Percentiles rank a stretch among this genome's conserved stretches.
These are phyloP conservation scores for Megaustenia siamemsis DNA, from an alignment of 2,888 invertebrate species.

Conservation along the genomic window DNA sequence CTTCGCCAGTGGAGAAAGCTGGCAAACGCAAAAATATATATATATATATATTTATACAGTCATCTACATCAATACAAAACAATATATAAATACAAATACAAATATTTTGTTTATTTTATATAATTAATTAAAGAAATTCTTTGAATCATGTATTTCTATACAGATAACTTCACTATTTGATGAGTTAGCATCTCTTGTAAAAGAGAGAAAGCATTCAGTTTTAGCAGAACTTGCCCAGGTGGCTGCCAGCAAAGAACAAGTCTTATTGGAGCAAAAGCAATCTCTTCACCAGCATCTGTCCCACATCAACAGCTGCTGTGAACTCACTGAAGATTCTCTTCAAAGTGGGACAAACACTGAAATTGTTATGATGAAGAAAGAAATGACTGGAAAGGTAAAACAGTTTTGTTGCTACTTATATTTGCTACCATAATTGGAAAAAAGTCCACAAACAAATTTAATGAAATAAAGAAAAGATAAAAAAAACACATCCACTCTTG, in stretches of 20 bases:
- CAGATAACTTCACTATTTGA: slow-evolving; percentile 78
- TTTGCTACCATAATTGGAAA: background rate
- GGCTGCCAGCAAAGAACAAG: slow-evolving; percentile 76
- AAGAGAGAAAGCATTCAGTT: slow-evolving; percentile 75
- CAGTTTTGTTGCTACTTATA: background rate
- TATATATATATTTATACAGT: no score
- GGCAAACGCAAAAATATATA: no score
- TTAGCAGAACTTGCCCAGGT: slow-evolving; percentile 76
- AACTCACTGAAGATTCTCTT: slow-evolving; percentile 81
- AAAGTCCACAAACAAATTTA: no score
- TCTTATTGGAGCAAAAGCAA: slow-evolving; percentile 77
- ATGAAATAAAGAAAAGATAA: no score
- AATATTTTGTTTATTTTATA: no score
- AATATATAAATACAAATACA: no score
- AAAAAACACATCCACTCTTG: no score
- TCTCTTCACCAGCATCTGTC: slow-evolving; percentile 78
- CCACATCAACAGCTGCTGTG: slow-evolving; percentile 80
- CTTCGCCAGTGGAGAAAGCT: no score
- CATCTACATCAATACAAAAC: no score
- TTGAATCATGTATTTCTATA: no score
- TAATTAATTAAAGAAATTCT: no score
- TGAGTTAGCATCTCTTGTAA: slow-evolving; percentile 73
- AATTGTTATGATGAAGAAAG: slow-evolving; percentile 81
- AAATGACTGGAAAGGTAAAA: slow-evolving; percentile 80
- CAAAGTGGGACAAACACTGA: slow-evolving; percentile 81